Conservation (phyloP, 2,113 vertebrate genomes). For the Syngnathoides biaculeatus region DNA sequence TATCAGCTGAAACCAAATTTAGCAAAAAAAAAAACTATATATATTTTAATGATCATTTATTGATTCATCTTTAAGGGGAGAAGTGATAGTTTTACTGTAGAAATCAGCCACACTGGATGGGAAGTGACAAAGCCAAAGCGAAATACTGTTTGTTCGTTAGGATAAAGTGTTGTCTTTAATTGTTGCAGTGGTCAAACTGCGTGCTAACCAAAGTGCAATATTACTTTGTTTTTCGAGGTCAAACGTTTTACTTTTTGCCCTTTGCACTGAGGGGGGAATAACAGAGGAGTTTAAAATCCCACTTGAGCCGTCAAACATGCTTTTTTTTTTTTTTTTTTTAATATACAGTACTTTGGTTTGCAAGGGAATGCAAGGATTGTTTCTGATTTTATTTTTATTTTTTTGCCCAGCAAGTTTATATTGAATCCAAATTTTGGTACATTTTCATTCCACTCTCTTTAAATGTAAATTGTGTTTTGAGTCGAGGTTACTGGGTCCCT, state of each 20-base stretch:
- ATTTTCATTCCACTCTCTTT: slow-evolving; percentile 16
- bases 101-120: slow-evolving; percentile 68
- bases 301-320: background rate
- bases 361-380: slow-evolving; percentile 17
- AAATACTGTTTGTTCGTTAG: slow-evolving; percentile 50
- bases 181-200: slow-evolving; percentile 52
- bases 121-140: slow-evolving; percentile 58
- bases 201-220: slow-evolving; percentile 73
- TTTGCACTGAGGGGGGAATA: slow-evolving; percentile 51
- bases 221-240: slow-evolving; percentile 38
- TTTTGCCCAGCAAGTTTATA: slow-evolving; percentile 20
- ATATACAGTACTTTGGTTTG: slow-evolving; percentile 14
- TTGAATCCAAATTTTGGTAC: slow-evolving; percentile 49
- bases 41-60: slow-evolving; percentile 28
- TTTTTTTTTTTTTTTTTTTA: too few species aligned
- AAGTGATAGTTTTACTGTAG: slow-evolving; percentile 62
- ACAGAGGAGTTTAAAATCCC: slow-evolving; percentile 11
- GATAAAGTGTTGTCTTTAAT: slow-evolving; percentile 27
- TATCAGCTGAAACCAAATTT: slow-evolving; percentile 15
- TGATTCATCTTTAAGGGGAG: slow-evolving; percentile 33
- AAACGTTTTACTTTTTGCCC: slow-evolving; percentile 38
- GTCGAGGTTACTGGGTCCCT: slow-evolving; percentile 24
- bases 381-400: slow-evolving; percentile 18
- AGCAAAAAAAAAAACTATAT: slow-evolving; percentile 7
- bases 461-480: slow-evolving; percentile 3